These are phyloP conservation scores for Perca flavescens DNA, from an alignment of 2,113 vertebrate genomes.

Conservation along the genomic window DNA sequence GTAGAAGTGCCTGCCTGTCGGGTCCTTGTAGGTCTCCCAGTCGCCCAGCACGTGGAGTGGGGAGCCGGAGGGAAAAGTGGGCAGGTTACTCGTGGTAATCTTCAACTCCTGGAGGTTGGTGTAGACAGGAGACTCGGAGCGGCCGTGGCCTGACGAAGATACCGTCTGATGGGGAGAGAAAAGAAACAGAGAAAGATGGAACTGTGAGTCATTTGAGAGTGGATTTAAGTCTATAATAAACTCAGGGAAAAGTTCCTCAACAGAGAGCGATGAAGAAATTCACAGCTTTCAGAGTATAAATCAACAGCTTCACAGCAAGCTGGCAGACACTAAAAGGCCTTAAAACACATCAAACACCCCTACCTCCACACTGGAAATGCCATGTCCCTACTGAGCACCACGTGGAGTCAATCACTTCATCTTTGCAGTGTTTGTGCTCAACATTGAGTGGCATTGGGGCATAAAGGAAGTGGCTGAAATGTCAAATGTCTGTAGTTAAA, in stretches of 20 bases:
- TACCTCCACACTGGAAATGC: background rate
- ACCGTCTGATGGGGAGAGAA: conserved; percentile 82
- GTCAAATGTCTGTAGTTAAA: background rate
- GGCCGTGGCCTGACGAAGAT: conserved; percentile 88
- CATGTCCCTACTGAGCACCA: conserved; percentile 2
- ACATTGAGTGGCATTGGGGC: background rate
- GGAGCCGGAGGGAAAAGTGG: conserved; percentile 87
- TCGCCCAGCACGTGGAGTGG: conserved; percentile 89
- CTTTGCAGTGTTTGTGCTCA: background rate
- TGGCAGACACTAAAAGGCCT: background rate
- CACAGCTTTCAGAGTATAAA: conserved; percentile 21
- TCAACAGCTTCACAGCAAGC: conserved; percentile 22
- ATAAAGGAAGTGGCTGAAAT: conserved; percentile 5
- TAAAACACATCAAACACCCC: conserved; percentile 5
- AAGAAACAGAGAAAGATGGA: conserved; percentile 36
- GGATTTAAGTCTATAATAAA: conserved; percentile 18
- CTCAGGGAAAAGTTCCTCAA: conserved; percentile 27
- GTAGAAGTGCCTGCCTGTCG: conserved; percentile 91
- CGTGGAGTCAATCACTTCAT: background rate
- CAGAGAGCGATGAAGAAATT: conserved; percentile 7
- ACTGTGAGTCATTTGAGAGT: conserved; percentile 21
- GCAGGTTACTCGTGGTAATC: conserved; percentile 88
- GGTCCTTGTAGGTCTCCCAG: conserved; percentile 95
- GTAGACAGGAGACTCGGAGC: conserved; percentile 93
- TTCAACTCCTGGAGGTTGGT: conserved; percentile 96